Percentiles rank a stretch among this genome's conserved stretches.
phyloP scores from a whole-genome alignment of 2,888 invertebrate species.

The Zonitis immaculata region DNA sequence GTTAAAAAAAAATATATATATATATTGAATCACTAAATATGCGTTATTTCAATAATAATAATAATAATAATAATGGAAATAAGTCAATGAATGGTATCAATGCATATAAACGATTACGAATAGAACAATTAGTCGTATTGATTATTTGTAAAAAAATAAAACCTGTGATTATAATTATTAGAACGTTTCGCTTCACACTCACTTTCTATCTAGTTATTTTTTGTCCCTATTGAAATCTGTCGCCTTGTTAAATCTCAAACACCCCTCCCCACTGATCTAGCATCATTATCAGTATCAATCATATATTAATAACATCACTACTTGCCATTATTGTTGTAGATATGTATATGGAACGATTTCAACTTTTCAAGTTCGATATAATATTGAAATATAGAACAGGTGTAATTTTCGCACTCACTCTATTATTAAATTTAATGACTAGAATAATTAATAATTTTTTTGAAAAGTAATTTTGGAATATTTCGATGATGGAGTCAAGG shows the following conservation, averaged over 20 bases:
- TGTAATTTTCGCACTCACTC: not conserved
- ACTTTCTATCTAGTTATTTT: not conserved
- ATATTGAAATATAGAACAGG: not conserved
- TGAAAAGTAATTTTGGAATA: not conserved
- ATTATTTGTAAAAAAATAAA: no score
- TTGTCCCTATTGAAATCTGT: not conserved
- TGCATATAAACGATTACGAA: no score
- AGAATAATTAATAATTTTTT: not conserved
- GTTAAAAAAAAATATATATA: no score
- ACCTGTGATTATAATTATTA: not conserved
- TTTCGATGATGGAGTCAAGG: not conserved
- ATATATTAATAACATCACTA: not conserved
- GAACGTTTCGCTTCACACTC: not conserved
- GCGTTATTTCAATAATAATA: not conserved
- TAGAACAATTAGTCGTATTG: no score
- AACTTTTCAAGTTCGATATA: not conserved
- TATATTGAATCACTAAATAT: not conserved
- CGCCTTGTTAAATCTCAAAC: not conserved
- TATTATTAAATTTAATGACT: not conserved
- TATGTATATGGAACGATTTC: not conserved
- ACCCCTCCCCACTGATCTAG: not conserved
- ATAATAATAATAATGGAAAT: not conserved
- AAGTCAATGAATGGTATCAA: not conserved
- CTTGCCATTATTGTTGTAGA: not conserved
- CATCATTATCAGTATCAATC: not conserved